Conservation (phyloP, 2,113 vertebrate species). For the human (Homo sapiens) region GRCh38 chr1:227309501-227310000, state of each 20-base stretch:
- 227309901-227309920: background rate
- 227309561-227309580: background rate
- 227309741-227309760: slow-evolving; percentile 38
- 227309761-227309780: slow-evolving; percentile 27
- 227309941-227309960: slow-evolving; percentile 8
- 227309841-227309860: background rate
- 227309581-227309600: slow-evolving; percentile 35
- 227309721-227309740: background rate
- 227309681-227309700: slow-evolving; percentile 46
- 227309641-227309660: slow-evolving; percentile 7
- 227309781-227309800: background rate
- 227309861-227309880: background rate
- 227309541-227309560: background rate
- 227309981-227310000: slow-evolving; percentile 25
- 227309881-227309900: background rate
- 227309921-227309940: slow-evolving; percentile 17
- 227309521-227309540: slow-evolving; percentile 41
- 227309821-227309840: background rate
- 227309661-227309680: background rate
- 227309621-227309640: slow-evolving; percentile 16
- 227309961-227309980: slow-evolving; percentile 21
- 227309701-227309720: background rate
- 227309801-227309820: background rate
- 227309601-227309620: slow-evolving; percentile 52
- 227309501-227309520: background rate